These are phyloP conservation scores for Epinephelus lanceolatus DNA, from an alignment of 2,113 vertebrate genomes.

Conservation along the genomic window DNA sequence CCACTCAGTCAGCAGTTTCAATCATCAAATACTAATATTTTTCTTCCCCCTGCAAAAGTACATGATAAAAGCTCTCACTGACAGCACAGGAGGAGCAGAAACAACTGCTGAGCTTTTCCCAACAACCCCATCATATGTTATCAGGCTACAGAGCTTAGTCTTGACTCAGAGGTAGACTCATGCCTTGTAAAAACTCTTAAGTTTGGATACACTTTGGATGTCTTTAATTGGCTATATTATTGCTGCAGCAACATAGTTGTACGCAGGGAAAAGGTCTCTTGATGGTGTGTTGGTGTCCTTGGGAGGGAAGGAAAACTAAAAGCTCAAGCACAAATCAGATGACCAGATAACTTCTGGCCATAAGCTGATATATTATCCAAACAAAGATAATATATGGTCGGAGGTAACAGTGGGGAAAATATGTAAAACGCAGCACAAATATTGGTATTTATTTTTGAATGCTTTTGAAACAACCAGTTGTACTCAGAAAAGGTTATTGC, in stretches of 20 bases:
- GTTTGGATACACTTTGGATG: conserved; percentile 32
- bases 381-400: background rate
- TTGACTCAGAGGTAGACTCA: conserved; percentile 43
- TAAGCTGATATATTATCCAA: background rate
- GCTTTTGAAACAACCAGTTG: background rate
- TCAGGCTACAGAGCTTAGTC: conserved; percentile 43
- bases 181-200: conserved; percentile 35
- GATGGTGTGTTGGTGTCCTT: background rate
- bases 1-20: conserved; percentile 10
- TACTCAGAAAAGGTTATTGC: background rate
- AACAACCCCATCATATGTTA: conserved; percentile 38
- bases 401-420: too few species aligned
- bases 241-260: conserved; percentile 25
- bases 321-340: background rate
- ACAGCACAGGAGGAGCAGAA: conserved; percentile 14
- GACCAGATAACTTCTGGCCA: background rate
- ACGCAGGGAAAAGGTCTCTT: conserved; percentile 19
- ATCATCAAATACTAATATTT: conserved; percentile 11
- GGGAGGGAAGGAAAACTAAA: background rate
- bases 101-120: conserved; percentile 22
- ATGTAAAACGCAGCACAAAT: background rate
- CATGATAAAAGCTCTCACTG: conserved; percentile 30
- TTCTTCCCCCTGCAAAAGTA: conserved; percentile 10
- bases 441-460: background rate
- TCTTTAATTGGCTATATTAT: conserved; percentile 31